Conservation (phyloP, 2,113 vertebrate species). For the Himantopus leucocephalus region DNA sequence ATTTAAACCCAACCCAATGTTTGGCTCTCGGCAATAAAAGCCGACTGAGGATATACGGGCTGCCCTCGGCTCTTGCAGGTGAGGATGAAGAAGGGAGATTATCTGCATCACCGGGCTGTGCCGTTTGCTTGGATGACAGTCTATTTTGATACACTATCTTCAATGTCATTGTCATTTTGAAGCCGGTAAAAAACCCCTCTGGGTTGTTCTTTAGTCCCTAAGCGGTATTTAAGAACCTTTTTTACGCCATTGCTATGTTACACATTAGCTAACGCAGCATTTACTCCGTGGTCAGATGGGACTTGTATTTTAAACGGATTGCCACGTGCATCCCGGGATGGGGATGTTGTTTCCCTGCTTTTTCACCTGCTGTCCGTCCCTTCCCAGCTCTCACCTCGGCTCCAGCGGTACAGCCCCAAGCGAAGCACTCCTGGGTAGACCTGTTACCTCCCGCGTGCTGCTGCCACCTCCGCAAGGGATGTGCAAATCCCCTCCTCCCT, state of each 20-base stretch:
- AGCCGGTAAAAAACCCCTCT: not conserved
- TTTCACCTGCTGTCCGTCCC: not conserved
- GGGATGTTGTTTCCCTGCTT: not conserved
- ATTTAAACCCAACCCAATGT: not conserved
- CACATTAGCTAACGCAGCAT: no score
- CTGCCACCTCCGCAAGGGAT: accelerated
- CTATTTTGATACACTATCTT: not conserved
- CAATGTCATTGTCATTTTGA: not conserved
- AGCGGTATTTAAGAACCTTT: not conserved
- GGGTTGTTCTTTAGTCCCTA: not conserved
- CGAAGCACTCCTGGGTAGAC: not conserved
- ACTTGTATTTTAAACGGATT: not conserved
- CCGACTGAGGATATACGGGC: not conserved
- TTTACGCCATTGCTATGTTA: not conserved
- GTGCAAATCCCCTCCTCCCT: not conserved
- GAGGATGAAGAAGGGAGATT: not conserved
- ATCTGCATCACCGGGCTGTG: not conserved
- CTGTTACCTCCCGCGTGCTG: not conserved
- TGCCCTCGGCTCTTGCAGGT: not conserved
- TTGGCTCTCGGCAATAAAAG: not conserved
- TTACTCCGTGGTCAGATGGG: not conserved
- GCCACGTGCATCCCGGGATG: accelerated
- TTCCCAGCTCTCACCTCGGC: not conserved
- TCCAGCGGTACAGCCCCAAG: no score
- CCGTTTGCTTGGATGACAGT: not conserved